These are phyloP conservation scores for Pithys albifrons DNA, from an alignment of 2,113 vertebrate genomes.

Conservation along the genomic window DNA sequence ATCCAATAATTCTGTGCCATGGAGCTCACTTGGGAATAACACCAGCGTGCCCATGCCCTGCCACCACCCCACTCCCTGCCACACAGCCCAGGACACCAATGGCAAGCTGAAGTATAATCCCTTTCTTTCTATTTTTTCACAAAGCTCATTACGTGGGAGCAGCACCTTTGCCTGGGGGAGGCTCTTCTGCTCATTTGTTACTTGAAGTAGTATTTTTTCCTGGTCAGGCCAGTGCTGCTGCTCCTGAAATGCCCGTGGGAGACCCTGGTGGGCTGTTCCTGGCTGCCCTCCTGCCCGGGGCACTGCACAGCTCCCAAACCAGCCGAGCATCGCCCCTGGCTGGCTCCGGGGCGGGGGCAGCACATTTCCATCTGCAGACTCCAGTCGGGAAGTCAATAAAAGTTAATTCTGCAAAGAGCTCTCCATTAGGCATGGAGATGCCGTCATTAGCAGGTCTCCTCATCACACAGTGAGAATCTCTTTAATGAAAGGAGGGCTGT, in stretches of 20 bases:
- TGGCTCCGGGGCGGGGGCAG: not conserved
- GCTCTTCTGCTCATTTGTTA: slow-evolving; percentile 32
- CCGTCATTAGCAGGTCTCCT: not conserved
- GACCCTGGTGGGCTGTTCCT: not conserved
- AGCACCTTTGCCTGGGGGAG: not conserved
- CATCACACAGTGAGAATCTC: not conserved
- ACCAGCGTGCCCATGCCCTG: not conserved
- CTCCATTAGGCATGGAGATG: not conserved
- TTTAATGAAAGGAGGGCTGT: not conserved
- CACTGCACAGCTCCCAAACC: not conserved
- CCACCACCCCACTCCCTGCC: not conserved
- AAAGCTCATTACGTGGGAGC: not conserved
- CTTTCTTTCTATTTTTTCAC: not conserved
- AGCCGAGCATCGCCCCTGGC: not conserved
- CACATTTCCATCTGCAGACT: not conserved
- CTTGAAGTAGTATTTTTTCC: not conserved
- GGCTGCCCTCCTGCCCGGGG: not conserved
- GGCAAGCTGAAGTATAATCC: not conserved
- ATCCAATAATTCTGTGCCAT: not conserved
- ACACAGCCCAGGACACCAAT: fast-evolving
- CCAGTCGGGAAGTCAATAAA: slow-evolving; percentile 8
- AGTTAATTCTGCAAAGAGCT: not conserved
- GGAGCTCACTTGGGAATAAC: not conserved
- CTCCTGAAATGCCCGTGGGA: not conserved
- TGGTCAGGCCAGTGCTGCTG: not conserved